These are phyloP conservation scores for Labeo calbasu DNA, from an alignment of 2,797 vertebrate species.

Conservation along the genomic window DNA sequence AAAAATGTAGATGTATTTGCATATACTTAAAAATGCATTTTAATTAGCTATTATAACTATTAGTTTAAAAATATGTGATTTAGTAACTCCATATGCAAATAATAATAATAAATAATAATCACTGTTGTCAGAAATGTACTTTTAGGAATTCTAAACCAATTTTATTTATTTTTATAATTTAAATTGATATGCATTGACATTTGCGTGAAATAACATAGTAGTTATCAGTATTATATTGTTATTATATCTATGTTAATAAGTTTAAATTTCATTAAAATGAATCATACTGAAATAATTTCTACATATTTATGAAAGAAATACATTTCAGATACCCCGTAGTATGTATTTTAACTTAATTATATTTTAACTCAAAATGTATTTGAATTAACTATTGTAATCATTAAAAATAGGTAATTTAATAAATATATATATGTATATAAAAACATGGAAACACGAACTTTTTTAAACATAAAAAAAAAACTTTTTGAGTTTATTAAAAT, in stretches of 20 bases:
- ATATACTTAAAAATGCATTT: too few relatives aligned
- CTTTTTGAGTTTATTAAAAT: not conserved
- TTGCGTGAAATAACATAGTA: not conserved
- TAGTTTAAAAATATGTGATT: too few relatives aligned
- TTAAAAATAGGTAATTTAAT: too few relatives aligned
- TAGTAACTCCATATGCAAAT: too few relatives aligned
- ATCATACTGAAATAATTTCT: not conserved
- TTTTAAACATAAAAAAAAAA: not conserved
- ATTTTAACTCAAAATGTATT: not conserved
- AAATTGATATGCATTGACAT: not conserved
- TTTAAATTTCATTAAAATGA: not conserved
- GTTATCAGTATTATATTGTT: not conserved
- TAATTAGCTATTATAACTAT: too few relatives aligned
- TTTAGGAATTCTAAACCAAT: not conserved
- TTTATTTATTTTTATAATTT: not conserved
- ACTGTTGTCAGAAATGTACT: too few relatives aligned
- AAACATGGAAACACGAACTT: not conserved
- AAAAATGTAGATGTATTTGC: too few relatives aligned
- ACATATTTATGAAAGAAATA: not conserved
- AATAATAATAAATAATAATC: too few relatives aligned
- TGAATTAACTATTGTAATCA: not conserved
- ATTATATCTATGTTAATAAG: not conserved
- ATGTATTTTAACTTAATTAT: not conserved
- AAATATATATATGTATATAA: not conserved
- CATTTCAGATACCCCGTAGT: not conserved